Evolutionary conservation across 1,140 invertebrate genomes (phyloP).

Genomic region (Monomorium pharaonis): DNA sequence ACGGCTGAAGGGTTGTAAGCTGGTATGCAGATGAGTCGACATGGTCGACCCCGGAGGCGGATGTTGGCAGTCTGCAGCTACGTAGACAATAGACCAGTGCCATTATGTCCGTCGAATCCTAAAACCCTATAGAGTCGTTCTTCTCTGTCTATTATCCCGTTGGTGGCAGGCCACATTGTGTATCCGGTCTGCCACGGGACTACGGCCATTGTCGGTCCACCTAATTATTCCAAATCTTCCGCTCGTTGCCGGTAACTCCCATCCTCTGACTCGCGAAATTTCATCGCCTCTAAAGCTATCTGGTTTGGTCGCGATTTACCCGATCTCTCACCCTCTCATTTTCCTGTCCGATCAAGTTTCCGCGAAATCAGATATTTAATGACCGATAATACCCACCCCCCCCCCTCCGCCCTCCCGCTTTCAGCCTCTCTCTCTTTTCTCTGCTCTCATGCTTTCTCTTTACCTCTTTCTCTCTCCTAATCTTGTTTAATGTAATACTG

Average conservation of each 20-base stretch:
- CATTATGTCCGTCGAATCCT: slow-evolving; percentile 83
- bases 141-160: slow-evolving; percentile 79
- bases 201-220: slow-evolving; percentile 79
- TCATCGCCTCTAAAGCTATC: slow-evolving; percentile 53
- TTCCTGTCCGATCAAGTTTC: not conserved
- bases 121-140: slow-evolving; percentile 82
- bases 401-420: no score
- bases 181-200: slow-evolving; percentile 77
- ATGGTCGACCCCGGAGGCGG: slow-evolving; percentile 78
- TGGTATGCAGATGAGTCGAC: slow-evolving; percentile 80
- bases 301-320: not conserved
- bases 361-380: slow-evolving; percentile 17
- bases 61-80: slow-evolving; percentile 82
- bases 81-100: slow-evolving; percentile 81
- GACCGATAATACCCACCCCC: not conserved
- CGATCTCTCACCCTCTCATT: not conserved
- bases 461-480: not conserved
- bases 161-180: slow-evolving; percentile 80
- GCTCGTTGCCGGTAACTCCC: slow-evolving; percentile 67
- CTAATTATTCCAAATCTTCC: slow-evolving; percentile 83
- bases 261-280: slow-evolving; percentile 64
- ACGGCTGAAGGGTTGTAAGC: slow-evolving; percentile 71
- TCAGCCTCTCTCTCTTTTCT: no score
- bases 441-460: not conserved
- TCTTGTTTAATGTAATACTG: slow-evolving; percentile 3